These are phyloP conservation scores for Astropecten irregularis DNA, from an alignment of 53 echinoderm and acorn worm genomes.

Conservation along the genomic window DNA sequence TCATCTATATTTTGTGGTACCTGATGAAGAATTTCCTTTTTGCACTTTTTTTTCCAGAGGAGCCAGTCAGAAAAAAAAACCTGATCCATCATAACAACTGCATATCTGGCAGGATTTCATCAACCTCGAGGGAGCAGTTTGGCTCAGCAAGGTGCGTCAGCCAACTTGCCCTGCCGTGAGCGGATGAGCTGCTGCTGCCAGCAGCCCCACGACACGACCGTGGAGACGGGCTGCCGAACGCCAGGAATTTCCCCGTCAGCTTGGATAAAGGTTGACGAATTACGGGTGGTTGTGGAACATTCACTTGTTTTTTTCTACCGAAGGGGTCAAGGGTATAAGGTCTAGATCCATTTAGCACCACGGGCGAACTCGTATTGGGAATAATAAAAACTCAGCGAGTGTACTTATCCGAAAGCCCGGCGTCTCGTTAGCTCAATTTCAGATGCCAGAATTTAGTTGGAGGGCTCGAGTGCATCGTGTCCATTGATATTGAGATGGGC, in stretches of 20 bases:
- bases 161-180: background rate
- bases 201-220: background rate
- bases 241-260: conserved; percentile 34
- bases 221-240: conserved; percentile 18
- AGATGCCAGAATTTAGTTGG: conserved; percentile 9
- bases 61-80: no score
- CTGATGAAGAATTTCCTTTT: no score
- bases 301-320: conserved; percentile 16
- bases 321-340: conserved; percentile 39
- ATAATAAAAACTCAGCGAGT: conserved; percentile 3
- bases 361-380: background rate
- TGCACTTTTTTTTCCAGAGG: no score
- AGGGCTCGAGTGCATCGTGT: background rate
- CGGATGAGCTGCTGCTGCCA: background rate
- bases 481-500: background rate
- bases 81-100: background rate
- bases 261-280: conserved; percentile 21
- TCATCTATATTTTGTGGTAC: no score
- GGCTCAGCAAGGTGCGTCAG: background rate
- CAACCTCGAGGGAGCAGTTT: background rate
- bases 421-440: background rate
- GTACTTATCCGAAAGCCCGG: background rate
- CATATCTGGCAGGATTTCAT: conserved; percentile 8
- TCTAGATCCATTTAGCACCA: conserved; percentile 5
- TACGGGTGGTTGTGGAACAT: conserved; percentile 4